Evolutionary conservation across 2,888 invertebrate species (phyloP).

Genomic region (Heliconius erato): DNA sequence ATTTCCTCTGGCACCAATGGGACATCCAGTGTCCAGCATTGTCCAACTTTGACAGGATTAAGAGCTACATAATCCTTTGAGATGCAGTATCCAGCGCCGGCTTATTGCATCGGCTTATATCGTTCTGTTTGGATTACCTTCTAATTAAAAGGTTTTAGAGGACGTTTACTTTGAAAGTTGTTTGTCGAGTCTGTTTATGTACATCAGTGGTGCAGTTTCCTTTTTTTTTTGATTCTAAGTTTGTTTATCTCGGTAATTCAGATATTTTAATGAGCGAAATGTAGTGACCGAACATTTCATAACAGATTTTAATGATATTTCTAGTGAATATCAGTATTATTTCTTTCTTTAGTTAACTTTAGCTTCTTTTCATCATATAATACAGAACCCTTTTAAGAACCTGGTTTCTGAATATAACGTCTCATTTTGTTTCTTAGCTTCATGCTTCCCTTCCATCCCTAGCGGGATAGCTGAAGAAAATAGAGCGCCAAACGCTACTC

Average conservation of each 20-base stretch:
- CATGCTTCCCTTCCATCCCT: not conserved
- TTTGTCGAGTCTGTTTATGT: not conserved
- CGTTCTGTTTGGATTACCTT: slow-evolving; percentile 37
- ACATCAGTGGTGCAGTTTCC: not conserved
- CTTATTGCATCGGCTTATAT: slow-evolving; percentile 44
- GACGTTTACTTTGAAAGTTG: slow-evolving; percentile 5
- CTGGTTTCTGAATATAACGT: no score
- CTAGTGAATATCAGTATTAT: no score
- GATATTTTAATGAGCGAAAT: not conserved
- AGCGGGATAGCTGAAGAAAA: not conserved
- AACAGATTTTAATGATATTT: not conserved
- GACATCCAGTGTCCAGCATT: not conserved
- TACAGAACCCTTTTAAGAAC: no score
- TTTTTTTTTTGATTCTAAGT: not conserved
- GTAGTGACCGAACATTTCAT: not conserved
- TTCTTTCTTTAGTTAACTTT: not conserved
- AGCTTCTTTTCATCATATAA: not conserved
- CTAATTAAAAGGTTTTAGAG: slow-evolving; percentile 25
- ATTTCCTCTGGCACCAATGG: slow-evolving; percentile 46
- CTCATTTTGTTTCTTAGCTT: not conserved
- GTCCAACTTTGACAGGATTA: slow-evolving; percentile 47
- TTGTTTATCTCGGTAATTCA: not conserved
- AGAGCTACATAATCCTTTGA: slow-evolving; percentile 44
- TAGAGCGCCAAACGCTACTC: not conserved
- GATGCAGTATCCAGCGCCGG: slow-evolving; percentile 34